phyloP scores from a whole-genome alignment of 2,797 vertebrate species.

The Epinephelus coioides region DNA sequence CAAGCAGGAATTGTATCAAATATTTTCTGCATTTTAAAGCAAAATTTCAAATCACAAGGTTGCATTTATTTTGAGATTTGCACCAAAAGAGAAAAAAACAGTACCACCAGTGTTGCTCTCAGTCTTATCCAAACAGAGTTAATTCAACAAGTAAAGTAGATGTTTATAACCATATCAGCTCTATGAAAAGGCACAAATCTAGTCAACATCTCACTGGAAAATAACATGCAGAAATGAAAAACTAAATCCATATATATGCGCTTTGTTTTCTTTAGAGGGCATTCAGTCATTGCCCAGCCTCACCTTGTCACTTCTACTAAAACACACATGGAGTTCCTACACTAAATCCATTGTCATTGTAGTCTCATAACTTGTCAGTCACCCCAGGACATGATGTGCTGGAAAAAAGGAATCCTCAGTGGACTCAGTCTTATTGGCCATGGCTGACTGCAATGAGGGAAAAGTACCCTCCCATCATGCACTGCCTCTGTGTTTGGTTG shows the following conservation, averaged over 20 bases:
- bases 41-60: neutral
- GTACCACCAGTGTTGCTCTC: neutral
- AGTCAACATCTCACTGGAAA: neutral
- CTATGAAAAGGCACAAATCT: neutral
- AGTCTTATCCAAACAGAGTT: neutral
- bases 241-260: neutral
- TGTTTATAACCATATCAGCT: neutral
- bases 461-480: slow-evolving; percentile 58
- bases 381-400: slow-evolving; percentile 49
- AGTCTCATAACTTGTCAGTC: slow-evolving; percentile 40
- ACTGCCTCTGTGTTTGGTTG: slow-evolving; percentile 61
- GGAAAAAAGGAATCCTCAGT: slow-evolving; percentile 47
- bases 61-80: neutral
- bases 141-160: neutral
- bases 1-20: neutral
- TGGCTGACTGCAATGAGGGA: slow-evolving; percentile 37
- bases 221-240: neutral
- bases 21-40: neutral
- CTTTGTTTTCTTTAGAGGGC: neutral
- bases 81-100: neutral
- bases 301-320: slow-evolving; percentile 13
- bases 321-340: slow-evolving; percentile 11
- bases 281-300: neutral
- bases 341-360: slow-evolving; percentile 21
- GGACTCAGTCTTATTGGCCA: slow-evolving; percentile 29